A percentile compares a stretch with the other conserved stretches of the same genome.
Conservation (phyloP, 1,140 invertebrate species). For the Cheumatopsyche charites region DNA sequence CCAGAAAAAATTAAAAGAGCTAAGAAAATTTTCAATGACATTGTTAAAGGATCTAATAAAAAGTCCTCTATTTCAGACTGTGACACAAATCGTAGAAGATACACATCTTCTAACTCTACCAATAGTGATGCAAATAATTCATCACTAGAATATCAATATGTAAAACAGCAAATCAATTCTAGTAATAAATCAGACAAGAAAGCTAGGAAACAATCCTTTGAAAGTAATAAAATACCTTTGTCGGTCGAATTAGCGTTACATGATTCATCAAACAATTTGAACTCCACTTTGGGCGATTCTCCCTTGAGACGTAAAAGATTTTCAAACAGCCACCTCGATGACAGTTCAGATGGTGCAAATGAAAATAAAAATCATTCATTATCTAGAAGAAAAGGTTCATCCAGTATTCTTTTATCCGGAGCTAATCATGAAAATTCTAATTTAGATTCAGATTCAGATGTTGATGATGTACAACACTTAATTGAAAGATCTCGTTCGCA, state of each 20-base stretch:
- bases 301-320: conserved; percentile 53
- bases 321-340: conserved; percentile 57
- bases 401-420: conserved; percentile 34
- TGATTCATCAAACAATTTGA: conserved; percentile 55
- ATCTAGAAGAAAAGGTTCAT: conserved; percentile 37
- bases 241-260: conserved; percentile 39
- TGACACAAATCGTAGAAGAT: conserved; percentile 41
- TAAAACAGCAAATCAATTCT: conserved; percentile 50
- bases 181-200: conserved; percentile 56
- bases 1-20: conserved; percentile 40
- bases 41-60: conserved; percentile 40
- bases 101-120: conserved; percentile 45
- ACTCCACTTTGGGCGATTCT: conserved; percentile 49
- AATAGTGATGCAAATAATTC: conserved; percentile 46
- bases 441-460: conserved; percentile 70
- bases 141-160: conserved; percentile 44
- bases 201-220: conserved; percentile 49
- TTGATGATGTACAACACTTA: conserved; percentile 66
- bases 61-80: conserved; percentile 42
- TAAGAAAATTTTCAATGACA: conserved; percentile 43
- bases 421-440: conserved; percentile 55
- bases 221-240: conserved; percentile 38
- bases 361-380: conserved; percentile 34
- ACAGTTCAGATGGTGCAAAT: conserved; percentile 56
- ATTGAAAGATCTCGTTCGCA: conserved; percentile 57